Conservation (phyloP, 35 echinoderm and acorn worm genomes). For the Anneissia japonica region DNA sequence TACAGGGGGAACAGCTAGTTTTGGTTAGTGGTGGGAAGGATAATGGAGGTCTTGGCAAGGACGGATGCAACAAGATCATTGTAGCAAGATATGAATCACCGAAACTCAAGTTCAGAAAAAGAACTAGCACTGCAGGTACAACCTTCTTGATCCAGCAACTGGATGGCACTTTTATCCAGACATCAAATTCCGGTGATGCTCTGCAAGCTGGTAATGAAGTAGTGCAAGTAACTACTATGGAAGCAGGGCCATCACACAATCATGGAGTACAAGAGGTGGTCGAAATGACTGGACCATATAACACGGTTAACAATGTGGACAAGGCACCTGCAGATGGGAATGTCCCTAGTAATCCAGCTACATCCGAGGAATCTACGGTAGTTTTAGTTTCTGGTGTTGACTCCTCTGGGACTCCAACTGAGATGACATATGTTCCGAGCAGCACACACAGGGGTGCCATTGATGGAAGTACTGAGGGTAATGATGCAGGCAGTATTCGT, state of each 20-base stretch:
- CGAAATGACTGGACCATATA: neutral
- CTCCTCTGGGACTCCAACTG: neutral
- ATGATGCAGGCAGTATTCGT: neutral
- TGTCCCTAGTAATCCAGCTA: neutral
- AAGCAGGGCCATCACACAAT: slow-evolving; percentile 23
- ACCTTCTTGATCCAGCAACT: neutral
- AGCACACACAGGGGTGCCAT: neutral
- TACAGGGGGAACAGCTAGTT: slow-evolving; percentile 31
- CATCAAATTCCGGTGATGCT: neutral
- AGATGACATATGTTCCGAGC: neutral
- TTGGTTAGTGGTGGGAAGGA: neutral
- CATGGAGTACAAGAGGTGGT: too few species aligned
- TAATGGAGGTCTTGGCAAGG: neutral
- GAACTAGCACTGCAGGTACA: neutral
- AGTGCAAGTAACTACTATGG: slow-evolving; percentile 46
- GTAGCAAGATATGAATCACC: neutral
- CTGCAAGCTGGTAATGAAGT: neutral
- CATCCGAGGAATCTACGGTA: neutral
- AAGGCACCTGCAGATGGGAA: neutral
- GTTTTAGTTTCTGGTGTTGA: neutral
- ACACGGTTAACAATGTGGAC: neutral
- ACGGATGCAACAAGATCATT: neutral
- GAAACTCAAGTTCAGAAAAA: neutral
- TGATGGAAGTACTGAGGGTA: neutral
- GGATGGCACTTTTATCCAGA: neutral